Evolutionary conservation across 2,797 vertebrate genomes (phyloP), one percentile per base, ranked within the genome.

Genomic region (Linurgus olivaceus): DNA sequence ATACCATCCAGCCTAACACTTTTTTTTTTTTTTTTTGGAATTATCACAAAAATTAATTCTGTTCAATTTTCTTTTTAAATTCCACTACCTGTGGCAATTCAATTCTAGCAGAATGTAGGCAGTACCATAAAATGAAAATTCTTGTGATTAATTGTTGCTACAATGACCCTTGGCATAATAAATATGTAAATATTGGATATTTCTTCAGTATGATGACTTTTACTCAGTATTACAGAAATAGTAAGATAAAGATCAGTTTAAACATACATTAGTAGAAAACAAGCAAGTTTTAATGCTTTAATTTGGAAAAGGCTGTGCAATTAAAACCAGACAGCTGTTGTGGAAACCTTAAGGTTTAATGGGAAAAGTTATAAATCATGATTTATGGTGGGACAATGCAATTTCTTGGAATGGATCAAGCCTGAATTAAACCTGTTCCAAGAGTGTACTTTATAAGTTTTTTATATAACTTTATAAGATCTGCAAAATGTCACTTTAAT

Each of bases 291-390:
- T 66, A 71, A 58, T 61, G 20, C 25, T 91, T 91, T 87, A 42
- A 72, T 81, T 80, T 92, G 21, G 37, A 92, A 90, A 90, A 93
- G 66, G 31, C 33, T 68, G 38, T 45, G 37, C 63, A 96, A 94
- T 92, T 95, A 89, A 86, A 89, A 92, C 21, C 10, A 85, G 83
- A 33, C 81, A 94, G 85, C 70, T 95, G 83, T 55, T 95, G 74
- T 52, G 26, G n/a, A 93, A 91, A 78, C 33, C 48, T 88, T 76
- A 77, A 84, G 8, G 35, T 90, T 93, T 89, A 89, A 86, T 77
- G 21, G 25, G 47, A 58, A 75, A 86, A 90, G 58, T n/a, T 84
- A 57, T 85, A 91, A 93, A 90, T 93, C 58, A 73, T 82, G 52
- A 81, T 95, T 95, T 95, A 90, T 90, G 70, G 79, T 31, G n/a